Base-by-base conservation (phyloP, 2,113 vertebrate species). In the Apus apus region DNA sequence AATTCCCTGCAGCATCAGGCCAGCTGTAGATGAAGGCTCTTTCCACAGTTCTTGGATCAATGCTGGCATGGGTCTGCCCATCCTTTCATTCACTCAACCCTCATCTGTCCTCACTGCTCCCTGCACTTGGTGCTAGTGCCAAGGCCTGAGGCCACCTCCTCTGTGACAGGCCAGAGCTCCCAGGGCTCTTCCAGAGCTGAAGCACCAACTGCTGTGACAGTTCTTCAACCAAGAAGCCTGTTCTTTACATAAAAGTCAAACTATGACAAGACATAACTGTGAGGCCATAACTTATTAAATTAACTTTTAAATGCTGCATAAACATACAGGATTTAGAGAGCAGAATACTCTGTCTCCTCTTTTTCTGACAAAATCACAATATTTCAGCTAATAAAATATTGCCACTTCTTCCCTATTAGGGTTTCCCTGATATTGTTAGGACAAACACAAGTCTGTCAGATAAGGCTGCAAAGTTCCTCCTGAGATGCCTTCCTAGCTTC, bases 251-350 rank as follows among this genome's bases (percentile, higher is more conserved):
- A 51, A 38, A 50, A 72, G 38, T 83, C 53, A 71, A 91, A 81
- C 86, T 86, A 50, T 16, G 50, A 93, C 74, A 77, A 77, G 79
- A 93, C 64, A 54, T 48, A 89, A 58, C 78, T 65, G 21, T 21
- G 67, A 93, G 57, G 66, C 60, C 86, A 81, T 93, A 96, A 96
- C 76, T 96, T 97, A 96, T 74, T 96, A 97, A 97, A 93, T 95
- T 95, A 97, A 95, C 46, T 34, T 87, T 60, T 54, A 85, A 61
- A 57, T 50, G 50, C 85, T 89, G 79, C 71, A 73, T 45, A 93
- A 87, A 87, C 22, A 64, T 73, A 91, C 68, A 89, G 48, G 45
- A 85, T 79, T 86, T 72, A 86, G 66, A 65, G 74, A 94, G 57
- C 89, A 95, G 68, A 77, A 89, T 36, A 81, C 23, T 91, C 89